Conservation (phyloP, 2,888 invertebrate genomes). For the Zaprionus obscuricornis region DNA sequence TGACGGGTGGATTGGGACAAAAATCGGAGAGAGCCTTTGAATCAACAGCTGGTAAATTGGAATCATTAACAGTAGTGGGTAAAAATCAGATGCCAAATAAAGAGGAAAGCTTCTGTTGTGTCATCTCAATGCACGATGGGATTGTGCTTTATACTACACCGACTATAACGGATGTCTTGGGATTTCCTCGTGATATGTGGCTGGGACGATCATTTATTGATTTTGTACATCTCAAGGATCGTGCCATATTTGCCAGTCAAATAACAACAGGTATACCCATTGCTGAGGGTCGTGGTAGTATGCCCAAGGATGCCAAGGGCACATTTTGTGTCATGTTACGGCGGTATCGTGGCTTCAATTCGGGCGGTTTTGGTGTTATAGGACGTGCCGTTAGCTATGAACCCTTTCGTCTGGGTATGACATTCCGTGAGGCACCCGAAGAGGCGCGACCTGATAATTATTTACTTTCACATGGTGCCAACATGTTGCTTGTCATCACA, state of each 20-base stretch:
- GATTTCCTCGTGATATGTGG: constrained; percentile 93
- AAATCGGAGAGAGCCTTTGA: constrained; percentile 74
- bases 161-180: constrained; percentile 88
- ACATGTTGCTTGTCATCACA: constrained; percentile 87
- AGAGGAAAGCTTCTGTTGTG: constrained; percentile 90
- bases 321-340: constrained; percentile 87
- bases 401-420: constrained; percentile 89
- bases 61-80: constrained; percentile 6
- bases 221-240: constrained; percentile 91
- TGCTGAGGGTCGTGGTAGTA: constrained; percentile 83
- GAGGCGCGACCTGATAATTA: constrained; percentile 80
- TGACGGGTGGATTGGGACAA: no score
- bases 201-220: constrained; percentile 93
- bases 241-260: constrained; percentile 90
- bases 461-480: constrained; percentile 83
- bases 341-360: constrained; percentile 86
- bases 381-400: constrained; percentile 86
- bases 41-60: constrained; percentile 68
- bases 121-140: constrained; percentile 93
- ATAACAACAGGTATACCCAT: constrained; percentile 88
- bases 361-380: constrained; percentile 86
- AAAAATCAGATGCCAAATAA: constrained; percentile 23
- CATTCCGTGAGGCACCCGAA: constrained; percentile 87
- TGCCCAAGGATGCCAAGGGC: constrained; percentile 83
- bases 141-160: constrained; percentile 90